Evolutionary conservation across 2,888 invertebrate genomes (phyloP).

Genomic region (Clusia tigrina): DNA sequence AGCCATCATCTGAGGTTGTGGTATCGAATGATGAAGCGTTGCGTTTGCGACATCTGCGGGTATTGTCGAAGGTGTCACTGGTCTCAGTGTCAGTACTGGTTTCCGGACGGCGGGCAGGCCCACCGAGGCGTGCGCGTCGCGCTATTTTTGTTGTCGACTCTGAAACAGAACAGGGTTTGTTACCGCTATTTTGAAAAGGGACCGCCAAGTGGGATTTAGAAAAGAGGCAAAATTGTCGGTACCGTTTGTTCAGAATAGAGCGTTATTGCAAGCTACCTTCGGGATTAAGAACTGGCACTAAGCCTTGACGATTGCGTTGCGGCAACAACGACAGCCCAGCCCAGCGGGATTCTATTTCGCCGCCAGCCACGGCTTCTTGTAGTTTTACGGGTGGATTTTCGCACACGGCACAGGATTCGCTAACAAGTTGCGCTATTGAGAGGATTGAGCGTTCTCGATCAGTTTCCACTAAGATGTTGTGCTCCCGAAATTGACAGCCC

Average conservation of each 20-base stretch:
- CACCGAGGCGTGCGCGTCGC: constrained; percentile 40
- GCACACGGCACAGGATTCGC: constrained; percentile 57
- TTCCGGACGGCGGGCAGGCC: constrained; percentile 44
- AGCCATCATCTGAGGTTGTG: constrained; percentile 65
- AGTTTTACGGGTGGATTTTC: constrained; percentile 52
- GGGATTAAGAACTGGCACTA: constrained; percentile 56
- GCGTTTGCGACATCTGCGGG: too few species aligned
- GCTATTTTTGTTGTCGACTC: constrained; percentile 49
- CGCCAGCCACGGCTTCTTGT: constrained; percentile 46
- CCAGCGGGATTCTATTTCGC: constrained; percentile 53
- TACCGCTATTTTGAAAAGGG: too few species aligned
- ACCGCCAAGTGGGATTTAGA: too few species aligned
- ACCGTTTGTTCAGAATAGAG: background rate
- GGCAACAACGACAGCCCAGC: constrained; percentile 59
- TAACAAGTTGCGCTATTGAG: constrained; percentile 58
- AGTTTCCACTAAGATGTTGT: constrained; percentile 71
- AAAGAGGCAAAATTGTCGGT: too few species aligned
- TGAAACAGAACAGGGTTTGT: constrained; percentile 27
- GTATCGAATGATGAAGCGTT: too few species aligned
- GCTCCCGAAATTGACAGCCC: constrained; percentile 81
- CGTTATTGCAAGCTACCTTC: constrained; percentile 51
- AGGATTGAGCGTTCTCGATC: constrained; percentile 74
- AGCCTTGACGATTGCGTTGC: constrained; percentile 59
- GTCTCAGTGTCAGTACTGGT: constrained; percentile 61
- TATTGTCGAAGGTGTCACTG: constrained; percentile 39